Evolutionary conservation across 2,113 vertebrate genomes (phyloP), one percentile per base, ranked within the genome.

Genomic region (Sinocyclocheilus grahami): DNA sequence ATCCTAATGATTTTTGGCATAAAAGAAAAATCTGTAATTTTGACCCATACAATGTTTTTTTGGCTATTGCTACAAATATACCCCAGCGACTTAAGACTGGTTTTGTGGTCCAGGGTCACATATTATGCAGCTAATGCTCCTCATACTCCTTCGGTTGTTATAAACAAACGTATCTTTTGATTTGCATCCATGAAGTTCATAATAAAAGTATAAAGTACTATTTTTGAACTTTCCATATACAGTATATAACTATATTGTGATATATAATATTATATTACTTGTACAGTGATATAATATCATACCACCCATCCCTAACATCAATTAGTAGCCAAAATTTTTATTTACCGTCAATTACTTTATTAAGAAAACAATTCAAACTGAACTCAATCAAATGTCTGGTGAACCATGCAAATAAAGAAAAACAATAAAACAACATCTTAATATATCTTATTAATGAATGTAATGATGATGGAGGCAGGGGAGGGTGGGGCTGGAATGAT

Each of bases 321-420:
- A 91, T 76, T 81, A 87, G 55, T 88, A 39, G 72, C 51, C 89
- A 71, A 91, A 67, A 82, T 74, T 84, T 46, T 86, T 80, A 90
- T 60, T 78, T 14, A 86, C 53, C 11, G 60, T 53, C 74, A 86
- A 76, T 87, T 65, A 67, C n/a, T 76, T 58, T n/a, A 37, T 62
- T 83, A 58, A 12, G 46, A 69, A 74, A 60, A 83, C 30, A 74
- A 63, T 42, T 74, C 24, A 51, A 87, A 86, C 30, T 83, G 79
- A 85, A 89, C 51, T 67, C 69, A 76, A 79, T 27, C 16, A 63
- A 78, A 48, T 58, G 82, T 85, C 60, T 85, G 13, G 83, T 78
- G 30, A 89, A 33, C 72, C 94, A 94, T 95, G 93, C 94, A 90
- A 33, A 62, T 65, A 42, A 88, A 78, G 77, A 86, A 27, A 84